Percentiles rank a stretch among this genome's conserved stretches.
Evolutionary conservation across 2,797 vertebrate genomes (phyloP).

Genomic region (Squalus acanthias): DNA sequence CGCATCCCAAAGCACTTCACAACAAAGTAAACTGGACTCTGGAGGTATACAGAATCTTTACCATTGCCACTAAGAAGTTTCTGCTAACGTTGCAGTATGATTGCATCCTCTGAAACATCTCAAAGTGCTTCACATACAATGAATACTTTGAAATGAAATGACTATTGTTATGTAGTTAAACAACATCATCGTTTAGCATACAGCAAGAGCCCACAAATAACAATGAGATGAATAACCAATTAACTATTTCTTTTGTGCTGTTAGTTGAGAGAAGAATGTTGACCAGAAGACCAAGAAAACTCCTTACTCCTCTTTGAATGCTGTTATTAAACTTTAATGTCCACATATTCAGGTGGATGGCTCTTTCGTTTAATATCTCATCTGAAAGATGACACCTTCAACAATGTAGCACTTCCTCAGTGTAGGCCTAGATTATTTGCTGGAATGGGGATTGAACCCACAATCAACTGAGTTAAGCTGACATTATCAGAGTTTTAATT

Average conservation of each 20-base stretch:
- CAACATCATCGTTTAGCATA: no score
- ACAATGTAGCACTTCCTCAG: no score
- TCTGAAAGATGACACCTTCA: background rate
- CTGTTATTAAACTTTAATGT: background rate
- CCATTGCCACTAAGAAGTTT: background rate
- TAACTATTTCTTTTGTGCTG: no score
- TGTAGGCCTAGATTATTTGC: background rate
- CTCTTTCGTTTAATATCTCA: background rate
- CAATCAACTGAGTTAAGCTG: background rate
- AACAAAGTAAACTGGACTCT: background rate
- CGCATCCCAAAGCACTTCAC: background rate
- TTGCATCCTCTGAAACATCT: no score
- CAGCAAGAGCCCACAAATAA: no score
- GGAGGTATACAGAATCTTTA: background rate
- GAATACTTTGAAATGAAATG: no score
- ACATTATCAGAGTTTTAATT: background rate
- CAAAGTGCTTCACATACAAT: no score
- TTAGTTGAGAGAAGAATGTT: no score
- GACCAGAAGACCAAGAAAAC: background rate
- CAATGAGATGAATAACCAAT: no score
- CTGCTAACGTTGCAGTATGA: background rate
- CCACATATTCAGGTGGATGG: background rate
- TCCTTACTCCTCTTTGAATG: background rate
- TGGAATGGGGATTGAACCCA: background rate
- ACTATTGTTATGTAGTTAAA: no score